A percentile compares a stretch with the other conserved stretches of the same genome.
phyloP scores from a whole-genome alignment of 2,888 invertebrate genomes.

The Apocheima hispidaria region DNA sequence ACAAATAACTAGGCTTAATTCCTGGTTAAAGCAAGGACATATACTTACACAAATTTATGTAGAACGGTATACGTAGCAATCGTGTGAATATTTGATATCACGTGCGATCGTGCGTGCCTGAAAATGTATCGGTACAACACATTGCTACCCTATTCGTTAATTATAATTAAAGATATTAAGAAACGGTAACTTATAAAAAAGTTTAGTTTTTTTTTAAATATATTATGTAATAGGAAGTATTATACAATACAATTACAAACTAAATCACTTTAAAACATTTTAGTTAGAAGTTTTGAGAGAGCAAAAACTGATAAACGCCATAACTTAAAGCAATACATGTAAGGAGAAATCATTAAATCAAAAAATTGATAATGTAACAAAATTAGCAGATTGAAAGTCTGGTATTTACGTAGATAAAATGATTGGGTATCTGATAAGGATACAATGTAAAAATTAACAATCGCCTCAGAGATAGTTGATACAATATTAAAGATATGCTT shows the following conservation, averaged over 20 bases:
- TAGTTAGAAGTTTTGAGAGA: not conserved
- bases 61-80: not conserved
- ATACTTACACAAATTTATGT: not conserved
- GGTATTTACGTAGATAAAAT: slow-evolving; percentile 20
- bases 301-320: not conserved
- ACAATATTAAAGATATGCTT: slow-evolving; percentile 11
- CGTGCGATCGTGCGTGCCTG: slow-evolving; percentile 5
- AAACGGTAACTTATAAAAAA: not conserved
- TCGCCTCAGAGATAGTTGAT: slow-evolving; percentile 15
- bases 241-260: too few species aligned
- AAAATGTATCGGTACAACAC: not conserved
- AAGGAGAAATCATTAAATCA: slow-evolving; percentile 11
- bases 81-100: slow-evolving; percentile 14
- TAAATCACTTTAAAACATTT: too few species aligned
- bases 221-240: too few species aligned
- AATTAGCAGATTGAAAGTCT: slow-evolving; percentile 12
- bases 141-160: not conserved
- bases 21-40: not conserved
- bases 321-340: not conserved
- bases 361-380: not conserved
- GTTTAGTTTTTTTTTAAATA: too few species aligned
- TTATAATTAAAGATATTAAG: not conserved
- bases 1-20: not conserved
- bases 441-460: slow-evolving; percentile 22
- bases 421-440: slow-evolving; percentile 14